These are phyloP conservation scores for Argopecten irradians DNA, from an alignment of 1,140 invertebrate species.

Conservation along the genomic window DNA sequence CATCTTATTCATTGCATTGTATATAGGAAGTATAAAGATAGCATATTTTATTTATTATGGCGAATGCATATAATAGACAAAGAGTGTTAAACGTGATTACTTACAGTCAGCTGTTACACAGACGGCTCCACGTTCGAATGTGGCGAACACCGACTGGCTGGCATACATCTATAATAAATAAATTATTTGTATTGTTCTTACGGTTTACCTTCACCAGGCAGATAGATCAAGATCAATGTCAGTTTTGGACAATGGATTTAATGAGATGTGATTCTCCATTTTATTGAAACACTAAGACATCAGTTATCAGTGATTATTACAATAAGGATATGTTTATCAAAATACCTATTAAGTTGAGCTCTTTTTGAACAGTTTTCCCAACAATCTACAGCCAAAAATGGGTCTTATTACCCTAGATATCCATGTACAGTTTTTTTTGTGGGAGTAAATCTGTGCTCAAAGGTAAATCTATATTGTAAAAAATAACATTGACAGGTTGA, in stretches of 20 bases:
- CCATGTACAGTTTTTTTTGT: not conserved
- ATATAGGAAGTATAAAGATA: not conserved
- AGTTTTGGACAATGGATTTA: not conserved
- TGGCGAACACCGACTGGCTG: slow-evolving; percentile 55
- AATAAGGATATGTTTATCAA: not conserved
- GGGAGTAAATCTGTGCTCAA: not conserved
- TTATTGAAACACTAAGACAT: not conserved
- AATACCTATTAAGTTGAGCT: not conserved
- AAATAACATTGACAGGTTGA: not conserved
- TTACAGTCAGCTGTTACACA: slow-evolving; percentile 65
- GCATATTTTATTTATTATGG: not conserved
- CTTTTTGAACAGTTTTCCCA: not conserved
- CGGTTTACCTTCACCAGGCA: too few relatives aligned
- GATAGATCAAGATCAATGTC: not conserved
- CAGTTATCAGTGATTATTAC: not conserved
- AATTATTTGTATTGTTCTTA: too few relatives aligned
- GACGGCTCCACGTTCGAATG: slow-evolving; percentile 55
- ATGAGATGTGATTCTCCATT: not conserved
- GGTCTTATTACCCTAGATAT: not conserved
- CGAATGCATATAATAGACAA: not conserved
- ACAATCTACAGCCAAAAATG: not conserved
- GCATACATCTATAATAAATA: slow-evolving; percentile 53
- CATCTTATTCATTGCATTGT: not conserved
- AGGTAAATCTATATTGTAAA: not conserved
- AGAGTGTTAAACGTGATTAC: not conserved